Conservation (phyloP, 2,113 vertebrate species). For the Laticauda colubrina region DNA sequence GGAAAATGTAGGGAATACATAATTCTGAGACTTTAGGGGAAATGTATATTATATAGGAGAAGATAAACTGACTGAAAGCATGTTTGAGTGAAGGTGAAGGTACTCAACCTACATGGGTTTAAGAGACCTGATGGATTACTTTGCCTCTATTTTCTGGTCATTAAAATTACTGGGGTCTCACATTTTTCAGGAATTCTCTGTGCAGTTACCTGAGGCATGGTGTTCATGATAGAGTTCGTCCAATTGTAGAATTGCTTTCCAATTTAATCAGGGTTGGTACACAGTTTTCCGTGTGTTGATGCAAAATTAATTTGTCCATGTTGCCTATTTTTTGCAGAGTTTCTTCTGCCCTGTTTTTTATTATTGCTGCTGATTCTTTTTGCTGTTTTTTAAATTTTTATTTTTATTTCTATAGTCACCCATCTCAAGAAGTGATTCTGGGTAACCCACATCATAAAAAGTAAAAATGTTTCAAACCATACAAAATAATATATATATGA, state of each 20-base stretch:
- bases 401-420: no score
- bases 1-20: neutral
- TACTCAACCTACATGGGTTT: neutral
- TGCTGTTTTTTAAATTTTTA: neutral
- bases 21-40: neutral
- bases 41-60: neutral
- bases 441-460: no score
- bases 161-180: neutral
- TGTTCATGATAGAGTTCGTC: neutral
- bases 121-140: neutral
- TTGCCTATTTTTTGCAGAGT: neutral
- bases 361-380: neutral
- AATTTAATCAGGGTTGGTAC: neutral
- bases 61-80: neutral
- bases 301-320: neutral
- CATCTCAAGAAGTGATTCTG: no score
- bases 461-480: no score
- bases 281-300: neutral
- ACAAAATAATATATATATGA: no score
- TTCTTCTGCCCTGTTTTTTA: neutral
- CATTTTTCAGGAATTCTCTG: neutral
- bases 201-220: neutral
- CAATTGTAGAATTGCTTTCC: neutral
- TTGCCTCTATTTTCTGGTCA: neutral
- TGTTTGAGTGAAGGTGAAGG: neutral